Percentiles rank a stretch among this genome's conserved stretches.
Conservation (phyloP, 1,140 invertebrate species). For the Helicoverpa armigera region DNA sequence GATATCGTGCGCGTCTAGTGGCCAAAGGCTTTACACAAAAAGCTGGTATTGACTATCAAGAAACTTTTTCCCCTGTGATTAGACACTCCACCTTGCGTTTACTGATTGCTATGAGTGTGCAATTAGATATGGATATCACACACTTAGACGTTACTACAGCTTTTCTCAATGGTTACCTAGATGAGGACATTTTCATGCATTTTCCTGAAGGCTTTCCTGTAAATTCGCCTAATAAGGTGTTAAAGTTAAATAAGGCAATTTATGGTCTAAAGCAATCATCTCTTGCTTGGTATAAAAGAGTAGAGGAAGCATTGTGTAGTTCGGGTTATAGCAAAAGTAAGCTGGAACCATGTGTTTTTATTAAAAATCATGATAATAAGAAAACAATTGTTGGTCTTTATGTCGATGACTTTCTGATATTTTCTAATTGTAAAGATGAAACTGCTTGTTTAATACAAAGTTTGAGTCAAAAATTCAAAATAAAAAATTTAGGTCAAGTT, state of each 20-base stretch:
- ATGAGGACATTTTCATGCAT: constrained; percentile 74
- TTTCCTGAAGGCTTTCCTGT: constrained; percentile 70
- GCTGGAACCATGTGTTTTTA: constrained; percentile 20
- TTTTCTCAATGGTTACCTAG: constrained; percentile 72
- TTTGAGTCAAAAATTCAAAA: constrained; percentile 52
- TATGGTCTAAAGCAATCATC: constrained; percentile 57
- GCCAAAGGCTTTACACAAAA: constrained; percentile 73
- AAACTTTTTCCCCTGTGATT: constrained; percentile 73
- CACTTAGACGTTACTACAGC: constrained; percentile 76
- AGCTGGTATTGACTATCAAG: constrained; percentile 74
- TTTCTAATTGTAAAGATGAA: constrained; percentile 57
- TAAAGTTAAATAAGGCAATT: constrained; percentile 51
- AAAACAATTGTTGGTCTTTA: not conserved
- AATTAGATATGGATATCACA: constrained; percentile 63
- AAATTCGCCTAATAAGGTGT: constrained; percentile 38
- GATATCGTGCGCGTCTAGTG: constrained; percentile 73
- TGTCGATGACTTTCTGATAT: constrained; percentile 66
- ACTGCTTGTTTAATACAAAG: constrained; percentile 49
- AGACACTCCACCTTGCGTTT: constrained; percentile 61
- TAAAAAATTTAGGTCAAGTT: constrained; percentile 46
- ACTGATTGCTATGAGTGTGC: constrained; percentile 68
- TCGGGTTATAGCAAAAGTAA: constrained; percentile 40
- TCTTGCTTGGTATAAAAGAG: constrained; percentile 52
- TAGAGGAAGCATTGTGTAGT: constrained; percentile 49
- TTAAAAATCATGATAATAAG: not conserved